Evolutionary conservation across 2,113 vertebrate genomes (phyloP).

Genomic region (Peromyscus maniculatus): DNA sequence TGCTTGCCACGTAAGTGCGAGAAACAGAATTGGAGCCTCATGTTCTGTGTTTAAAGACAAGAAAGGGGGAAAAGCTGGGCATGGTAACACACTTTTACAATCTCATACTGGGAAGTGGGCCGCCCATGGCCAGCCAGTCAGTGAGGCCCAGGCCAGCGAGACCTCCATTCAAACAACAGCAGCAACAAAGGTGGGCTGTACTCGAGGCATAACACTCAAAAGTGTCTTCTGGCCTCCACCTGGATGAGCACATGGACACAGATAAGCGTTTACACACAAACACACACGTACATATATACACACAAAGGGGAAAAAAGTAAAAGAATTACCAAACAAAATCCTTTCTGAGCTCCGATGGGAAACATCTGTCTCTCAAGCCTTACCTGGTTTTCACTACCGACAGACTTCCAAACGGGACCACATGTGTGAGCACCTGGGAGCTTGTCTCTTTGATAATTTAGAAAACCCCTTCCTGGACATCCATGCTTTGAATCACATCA

Average conservation of each 20-base stretch:
- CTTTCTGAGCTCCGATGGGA: background rate
- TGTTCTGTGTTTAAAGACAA: background rate
- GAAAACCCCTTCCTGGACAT: background rate
- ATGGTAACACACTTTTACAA: background rate
- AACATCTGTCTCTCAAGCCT: background rate
- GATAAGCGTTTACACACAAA: fast-evolving
- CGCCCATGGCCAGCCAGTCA: background rate
- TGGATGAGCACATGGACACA: background rate
- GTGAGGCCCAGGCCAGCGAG: background rate
- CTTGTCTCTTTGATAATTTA: background rate
- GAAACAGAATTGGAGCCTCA: background rate
- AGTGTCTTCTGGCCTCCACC: background rate
- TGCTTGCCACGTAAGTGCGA: background rate
- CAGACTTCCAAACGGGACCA: background rate
- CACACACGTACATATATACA: background rate
- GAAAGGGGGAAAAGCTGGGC: background rate
- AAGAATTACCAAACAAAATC: background rate
- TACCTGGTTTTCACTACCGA: background rate
- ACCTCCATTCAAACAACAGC: background rate
- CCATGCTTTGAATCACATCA: background rate
- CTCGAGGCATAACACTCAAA: background rate
- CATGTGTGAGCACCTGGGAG: too few relatives aligned
- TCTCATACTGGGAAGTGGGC: background rate
- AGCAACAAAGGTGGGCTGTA: background rate
- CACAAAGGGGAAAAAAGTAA: background rate